Conservation (phyloP, 2,113 vertebrate species). For the Myocastor coypus region DNA sequence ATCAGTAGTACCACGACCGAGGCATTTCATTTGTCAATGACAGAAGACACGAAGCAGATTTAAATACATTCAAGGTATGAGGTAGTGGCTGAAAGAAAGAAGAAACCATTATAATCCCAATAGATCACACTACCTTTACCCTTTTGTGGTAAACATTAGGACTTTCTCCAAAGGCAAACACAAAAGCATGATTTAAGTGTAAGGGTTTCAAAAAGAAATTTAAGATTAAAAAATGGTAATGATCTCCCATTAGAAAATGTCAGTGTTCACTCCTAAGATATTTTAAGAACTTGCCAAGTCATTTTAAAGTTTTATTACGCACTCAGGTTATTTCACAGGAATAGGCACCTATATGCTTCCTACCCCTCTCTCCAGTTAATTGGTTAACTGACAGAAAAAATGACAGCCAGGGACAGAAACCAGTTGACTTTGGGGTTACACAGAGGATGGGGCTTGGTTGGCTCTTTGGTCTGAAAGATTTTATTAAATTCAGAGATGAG, state of each 20-base stretch:
- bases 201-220: slow-evolving; percentile 33
- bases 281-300: not conserved
- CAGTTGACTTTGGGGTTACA: not conserved
- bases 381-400: not conserved
- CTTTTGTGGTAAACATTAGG: slow-evolving; percentile 19
- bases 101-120: not conserved
- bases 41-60: not conserved
- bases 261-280: not conserved
- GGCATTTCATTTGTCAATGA: not conserved
- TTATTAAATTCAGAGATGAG: not conserved
- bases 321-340: slow-evolving; percentile 2
- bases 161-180: not conserved
- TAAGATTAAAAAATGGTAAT: not conserved
- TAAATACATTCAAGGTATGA: not conserved
- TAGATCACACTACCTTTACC: not conserved
- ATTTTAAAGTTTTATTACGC: not conserved
- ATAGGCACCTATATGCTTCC: not conserved
- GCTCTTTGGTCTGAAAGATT: not conserved
- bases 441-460: not conserved
- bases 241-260: not conserved
- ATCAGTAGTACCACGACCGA: not conserved
- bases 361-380: not conserved
- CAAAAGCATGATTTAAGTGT: not conserved
- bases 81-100: slow-evolving; percentile 1
- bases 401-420: not conserved